These are phyloP conservation scores for Conus ventricosus DNA, from an alignment of 1,140 invertebrate genomes.

Conservation along the genomic window DNA sequence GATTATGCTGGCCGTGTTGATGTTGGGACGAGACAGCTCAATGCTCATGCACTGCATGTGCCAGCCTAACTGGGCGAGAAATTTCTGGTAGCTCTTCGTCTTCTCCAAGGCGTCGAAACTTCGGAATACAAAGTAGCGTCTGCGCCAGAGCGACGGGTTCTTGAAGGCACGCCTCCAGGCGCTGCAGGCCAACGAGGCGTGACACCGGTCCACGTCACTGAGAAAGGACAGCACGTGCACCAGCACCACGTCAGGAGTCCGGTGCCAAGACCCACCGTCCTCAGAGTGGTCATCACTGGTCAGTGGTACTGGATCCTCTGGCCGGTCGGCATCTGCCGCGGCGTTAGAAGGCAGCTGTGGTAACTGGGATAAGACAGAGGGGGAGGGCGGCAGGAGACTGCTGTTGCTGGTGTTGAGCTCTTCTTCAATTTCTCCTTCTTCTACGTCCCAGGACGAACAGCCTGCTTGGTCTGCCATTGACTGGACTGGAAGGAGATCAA, in stretches of 20 bases:
- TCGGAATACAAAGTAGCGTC: background rate
- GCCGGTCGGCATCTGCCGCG: no score
- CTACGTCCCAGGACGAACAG: background rate
- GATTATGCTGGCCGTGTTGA: slow-evolving; percentile 18
- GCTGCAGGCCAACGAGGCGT: background rate
- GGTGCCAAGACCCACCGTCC: background rate
- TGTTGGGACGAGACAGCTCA: slow-evolving; percentile 3
- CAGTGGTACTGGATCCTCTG: background rate
- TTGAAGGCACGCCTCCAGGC: background rate
- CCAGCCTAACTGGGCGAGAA: background rate
- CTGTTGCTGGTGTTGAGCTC: slow-evolving; percentile 12
- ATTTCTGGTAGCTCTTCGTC: background rate
- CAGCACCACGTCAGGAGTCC: background rate
- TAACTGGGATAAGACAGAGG: background rate
- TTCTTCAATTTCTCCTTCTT: background rate
- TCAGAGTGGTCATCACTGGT: background rate
- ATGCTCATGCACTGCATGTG: background rate
- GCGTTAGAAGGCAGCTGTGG: no score
- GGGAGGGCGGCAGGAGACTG: background rate
- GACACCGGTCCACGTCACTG: background rate
- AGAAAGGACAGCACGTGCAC: background rate
- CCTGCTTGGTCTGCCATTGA: background rate
- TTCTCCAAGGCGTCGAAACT: background rate
- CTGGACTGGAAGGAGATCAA: background rate
- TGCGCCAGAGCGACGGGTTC: background rate